A percentile compares a stretch with the other conserved stretches of the same genome.
These are phyloP conservation scores for Aphaenogaster rudis DNA, from an alignment of 1,140 invertebrate genomes.

Conservation along the genomic window DNA sequence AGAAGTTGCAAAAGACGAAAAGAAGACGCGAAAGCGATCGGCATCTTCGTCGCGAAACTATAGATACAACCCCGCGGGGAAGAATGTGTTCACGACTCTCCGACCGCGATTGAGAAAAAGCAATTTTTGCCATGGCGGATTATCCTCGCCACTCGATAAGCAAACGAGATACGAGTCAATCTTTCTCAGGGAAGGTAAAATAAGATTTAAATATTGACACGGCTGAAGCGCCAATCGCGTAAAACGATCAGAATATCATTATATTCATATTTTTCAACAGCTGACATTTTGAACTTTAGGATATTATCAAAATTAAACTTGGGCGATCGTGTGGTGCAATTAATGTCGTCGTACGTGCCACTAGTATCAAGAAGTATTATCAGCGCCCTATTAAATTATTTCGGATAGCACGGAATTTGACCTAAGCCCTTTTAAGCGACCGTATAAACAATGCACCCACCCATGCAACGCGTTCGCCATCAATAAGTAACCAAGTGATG, in stretches of 20 bases:
- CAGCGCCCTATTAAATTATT: conserved; percentile 2
- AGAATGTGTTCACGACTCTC: background rate
- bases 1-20: background rate
- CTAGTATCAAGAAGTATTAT: background rate
- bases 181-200: background rate
- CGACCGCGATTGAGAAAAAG: background rate
- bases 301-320: background rate
- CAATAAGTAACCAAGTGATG: conserved; percentile 40
- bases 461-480: background rate
- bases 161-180: background rate
- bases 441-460: conserved; percentile 19
- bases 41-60: background rate
- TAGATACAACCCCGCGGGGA: background rate
- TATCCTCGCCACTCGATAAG: background rate
- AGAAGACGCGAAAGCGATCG: background rate
- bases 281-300: background rate
- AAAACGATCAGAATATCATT: background rate
- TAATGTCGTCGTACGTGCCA: background rate
- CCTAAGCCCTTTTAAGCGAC: conserved; percentile 21
- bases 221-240: background rate
- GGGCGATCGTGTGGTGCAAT: background rate
- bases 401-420: conserved; percentile 1
- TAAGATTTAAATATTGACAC: background rate
- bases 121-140: background rate
- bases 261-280: background rate